These are phyloP conservation scores for Tenthredo livida DNA, from an alignment of 2,888 invertebrate species.

Conservation along the genomic window DNA sequence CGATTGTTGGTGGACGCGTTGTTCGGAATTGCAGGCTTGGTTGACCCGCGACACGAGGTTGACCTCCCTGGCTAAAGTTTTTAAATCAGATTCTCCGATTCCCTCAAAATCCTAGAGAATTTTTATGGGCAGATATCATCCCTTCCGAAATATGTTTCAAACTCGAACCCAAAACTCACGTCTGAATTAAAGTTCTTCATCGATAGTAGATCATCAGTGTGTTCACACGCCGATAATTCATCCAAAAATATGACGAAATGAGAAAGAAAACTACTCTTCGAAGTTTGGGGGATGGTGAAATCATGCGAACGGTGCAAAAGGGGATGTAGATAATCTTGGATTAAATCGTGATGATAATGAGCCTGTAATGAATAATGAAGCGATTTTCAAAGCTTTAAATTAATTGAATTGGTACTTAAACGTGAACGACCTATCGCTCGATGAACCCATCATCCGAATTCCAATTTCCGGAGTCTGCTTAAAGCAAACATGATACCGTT, in stretches of 20 bases:
- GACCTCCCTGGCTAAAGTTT: neutral
- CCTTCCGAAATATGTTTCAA: neutral
- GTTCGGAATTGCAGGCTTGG: neutral
- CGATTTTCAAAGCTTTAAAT: neutral
- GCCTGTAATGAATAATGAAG: neutral
- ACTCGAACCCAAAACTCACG: neutral
- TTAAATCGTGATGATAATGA: neutral
- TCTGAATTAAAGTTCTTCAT: neutral
- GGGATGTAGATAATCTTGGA: neutral
- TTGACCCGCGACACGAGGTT: neutral
- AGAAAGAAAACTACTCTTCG: no score
- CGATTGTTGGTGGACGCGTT: slow-evolving; percentile 1
- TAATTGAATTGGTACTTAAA: neutral
- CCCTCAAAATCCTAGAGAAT: slow-evolving; percentile 18
- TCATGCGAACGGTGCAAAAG: neutral
- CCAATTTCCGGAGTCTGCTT: neutral
- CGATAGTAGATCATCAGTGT: neutral
- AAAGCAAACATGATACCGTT: neutral
- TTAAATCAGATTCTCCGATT: neutral
- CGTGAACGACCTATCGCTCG: neutral
- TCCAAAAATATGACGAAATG: neutral
- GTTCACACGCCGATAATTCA: neutral
- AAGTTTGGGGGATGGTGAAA: neutral
- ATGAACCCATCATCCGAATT: neutral
- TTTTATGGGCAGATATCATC: neutral